Percentiles rank a stretch among this genome's conserved stretches.
These are phyloP conservation scores for Liodrosophila aerea DNA, from an alignment of 2,888 invertebrate species.

Conservation along the genomic window DNA sequence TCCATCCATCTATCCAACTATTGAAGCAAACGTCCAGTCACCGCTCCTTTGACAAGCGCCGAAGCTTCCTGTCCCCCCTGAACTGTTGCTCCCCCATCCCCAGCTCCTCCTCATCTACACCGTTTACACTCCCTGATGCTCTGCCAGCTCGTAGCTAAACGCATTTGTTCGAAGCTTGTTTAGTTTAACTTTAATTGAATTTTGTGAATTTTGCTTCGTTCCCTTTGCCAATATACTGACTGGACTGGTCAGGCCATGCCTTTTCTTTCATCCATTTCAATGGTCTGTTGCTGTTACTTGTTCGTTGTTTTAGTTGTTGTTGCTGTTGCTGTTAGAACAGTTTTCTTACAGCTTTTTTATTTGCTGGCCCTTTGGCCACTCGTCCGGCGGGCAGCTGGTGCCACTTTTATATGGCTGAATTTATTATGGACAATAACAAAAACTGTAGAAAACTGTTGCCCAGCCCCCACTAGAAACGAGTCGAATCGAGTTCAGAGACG, in stretches of 20 bases:
- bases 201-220: conserved; percentile 69
- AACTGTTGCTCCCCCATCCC: conserved; percentile 19
- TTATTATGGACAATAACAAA: conserved; percentile 73
- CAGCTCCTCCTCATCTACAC: too few species aligned
- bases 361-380: conserved; percentile 58
- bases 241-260: conserved; percentile 1
- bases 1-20: conserved; percentile 55
- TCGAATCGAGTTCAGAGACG: neutral
- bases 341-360: conserved; percentile 57
- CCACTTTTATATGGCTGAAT: conserved; percentile 75
- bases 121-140: neutral
- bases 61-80: conserved; percentile 50
- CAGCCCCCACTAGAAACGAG: conserved; percentile 1
- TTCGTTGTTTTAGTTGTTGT: conserved; percentile 26
- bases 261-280: conserved; percentile 21
- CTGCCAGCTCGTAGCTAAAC: conserved; percentile 63
- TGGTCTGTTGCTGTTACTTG: conserved; percentile 26
- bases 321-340: conserved; percentile 42
- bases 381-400: conserved; percentile 65
- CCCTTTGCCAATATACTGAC: conserved; percentile 12
- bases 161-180: conserved; percentile 78
- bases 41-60: conserved; percentile 66
- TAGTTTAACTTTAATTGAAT: conserved; percentile 78
- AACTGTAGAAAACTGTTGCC: conserved; percentile 53
- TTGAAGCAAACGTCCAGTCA: conserved; percentile 55